Evolutionary conservation across 53 echinoderm and acorn worm genomes (phyloP).

Genomic region (Holothuria leucospilota): DNA sequence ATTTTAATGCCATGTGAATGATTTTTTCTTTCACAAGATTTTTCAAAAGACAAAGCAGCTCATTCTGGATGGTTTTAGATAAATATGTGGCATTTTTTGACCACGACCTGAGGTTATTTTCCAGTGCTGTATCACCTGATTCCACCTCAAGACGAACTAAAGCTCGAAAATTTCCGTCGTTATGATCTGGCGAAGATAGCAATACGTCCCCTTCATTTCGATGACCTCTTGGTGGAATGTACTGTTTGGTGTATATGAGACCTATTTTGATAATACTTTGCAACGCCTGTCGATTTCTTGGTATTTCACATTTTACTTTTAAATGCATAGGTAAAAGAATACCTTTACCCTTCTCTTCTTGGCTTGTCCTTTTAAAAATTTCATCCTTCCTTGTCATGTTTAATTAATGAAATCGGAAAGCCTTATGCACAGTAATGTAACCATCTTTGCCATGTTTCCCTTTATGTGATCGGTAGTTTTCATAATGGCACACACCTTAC

Average conservation of each 20-base stretch:
- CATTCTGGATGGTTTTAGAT: no score
- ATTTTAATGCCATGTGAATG: no score
- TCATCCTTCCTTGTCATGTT: no score
- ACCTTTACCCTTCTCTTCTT: no score
- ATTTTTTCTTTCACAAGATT: no score
- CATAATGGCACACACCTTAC: neutral
- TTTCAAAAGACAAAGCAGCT: no score
- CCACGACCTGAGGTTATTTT: neutral
- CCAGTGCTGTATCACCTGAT: neutral
- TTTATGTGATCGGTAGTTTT: neutral
- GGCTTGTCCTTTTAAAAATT: no score
- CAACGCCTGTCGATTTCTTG: neutral
- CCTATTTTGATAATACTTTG: neutral
- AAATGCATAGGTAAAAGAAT: neutral
- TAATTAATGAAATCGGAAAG: no score
- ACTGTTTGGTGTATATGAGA: neutral
- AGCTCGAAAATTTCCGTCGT: constrained; percentile 3
- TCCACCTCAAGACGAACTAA: neutral
- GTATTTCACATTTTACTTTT: neutral
- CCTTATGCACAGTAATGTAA: no score
- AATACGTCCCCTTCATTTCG: neutral
- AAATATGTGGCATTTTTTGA: neutral
- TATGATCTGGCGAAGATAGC: neutral
- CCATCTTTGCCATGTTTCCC: no score
- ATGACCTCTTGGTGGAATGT: neutral